Evolutionary conservation across 1,140 invertebrate species (phyloP), one percentile per base, ranked within the genome.

Genomic region (Steinernema feltiae): DNA sequence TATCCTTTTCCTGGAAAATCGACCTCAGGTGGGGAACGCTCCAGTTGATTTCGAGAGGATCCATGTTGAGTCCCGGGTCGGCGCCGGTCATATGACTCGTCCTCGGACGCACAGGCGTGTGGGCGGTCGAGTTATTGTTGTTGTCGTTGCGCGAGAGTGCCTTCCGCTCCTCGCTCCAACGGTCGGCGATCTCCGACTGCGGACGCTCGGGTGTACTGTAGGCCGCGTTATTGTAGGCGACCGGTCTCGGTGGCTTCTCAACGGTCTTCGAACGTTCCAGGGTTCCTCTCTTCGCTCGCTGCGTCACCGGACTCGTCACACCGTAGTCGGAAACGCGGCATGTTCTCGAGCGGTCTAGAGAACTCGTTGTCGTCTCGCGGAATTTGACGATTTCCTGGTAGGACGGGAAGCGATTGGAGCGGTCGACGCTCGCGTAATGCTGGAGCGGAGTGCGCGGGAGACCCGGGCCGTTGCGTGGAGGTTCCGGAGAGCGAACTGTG

Each of bases 11-110:
- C 53, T 80, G 77, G 32, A 80, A 80, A 1, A 76, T 71, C 18
- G 78, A 71, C 41, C 74, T 70, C 46, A 80, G 70, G 71, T 76
- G 78, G 21, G 41, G 32, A 30, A 80, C 79, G 73, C 63, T 71
- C 79, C 79, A 80, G 71, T 80, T 80, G 63, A 80, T 80, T 63
- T 80, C 79, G 30, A 80, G 24, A 18, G 73, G 74, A 30, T 79
- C 78, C 76, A 79, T 78, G 53, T 63, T 63, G 53, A 63, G 53
- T 7, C 53, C 53, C 24, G 53, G 53, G 24, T 63, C 53, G 15
- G 53, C 53, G 12, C 53, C 53, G 12, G 53, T 12, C 53, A n/a
- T 63, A 27, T 63, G 53, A 15, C 7, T 63, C 12, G 24, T 63
- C 53, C 53, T 15, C 12, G 27, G 75, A 76, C 21, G 74, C 75